A percentile compares a stretch with the other conserved stretches of the same genome.
phyloP scores from a whole-genome alignment of 2,797 vertebrate species.

The Oreonectes daqikongensis region DNA sequence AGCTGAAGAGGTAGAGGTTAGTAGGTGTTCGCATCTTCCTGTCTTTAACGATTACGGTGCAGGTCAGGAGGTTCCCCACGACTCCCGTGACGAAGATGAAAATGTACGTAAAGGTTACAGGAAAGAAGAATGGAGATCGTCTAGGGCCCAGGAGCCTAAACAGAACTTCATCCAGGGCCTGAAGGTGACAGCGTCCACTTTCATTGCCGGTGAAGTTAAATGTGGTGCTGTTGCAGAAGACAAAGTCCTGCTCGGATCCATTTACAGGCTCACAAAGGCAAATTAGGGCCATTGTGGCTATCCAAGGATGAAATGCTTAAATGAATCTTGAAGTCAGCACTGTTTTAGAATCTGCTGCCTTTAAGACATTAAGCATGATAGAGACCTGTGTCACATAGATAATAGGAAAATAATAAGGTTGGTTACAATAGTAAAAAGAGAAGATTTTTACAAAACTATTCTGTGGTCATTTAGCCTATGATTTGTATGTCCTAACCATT shows the following conservation, averaged over 20 bases:
- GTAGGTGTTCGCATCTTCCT: slow-evolving; percentile 81
- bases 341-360: slow-evolving; percentile 1
- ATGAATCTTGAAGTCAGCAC: not conserved
- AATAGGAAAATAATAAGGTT: not conserved
- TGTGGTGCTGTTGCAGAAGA: slow-evolving; percentile 59
- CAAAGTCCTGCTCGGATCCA: slow-evolving; percentile 50
- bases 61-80: slow-evolving; percentile 78
- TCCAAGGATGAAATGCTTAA: slow-evolving; percentile 12
- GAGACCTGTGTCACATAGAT: slow-evolving; percentile 29
- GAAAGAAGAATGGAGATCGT: slow-evolving; percentile 76
- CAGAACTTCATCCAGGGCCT: slow-evolving; percentile 68
- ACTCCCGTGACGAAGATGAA: slow-evolving; percentile 77
- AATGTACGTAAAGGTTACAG: slow-evolving; percentile 73
- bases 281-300: slow-evolving; percentile 45
- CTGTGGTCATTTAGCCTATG: no score
- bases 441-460: no score
- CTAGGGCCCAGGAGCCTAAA: slow-evolving; percentile 75
- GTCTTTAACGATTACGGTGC: slow-evolving; percentile 77
- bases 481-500: no score
- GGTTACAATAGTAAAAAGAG: no score
- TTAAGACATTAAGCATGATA: not conserved
- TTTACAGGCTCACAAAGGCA: slow-evolving; percentile 62
- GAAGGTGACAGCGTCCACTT: slow-evolving; percentile 52
- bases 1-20: slow-evolving; percentile 79
- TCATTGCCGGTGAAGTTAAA: slow-evolving; percentile 66